Evolutionary conservation across 2,888 invertebrate genomes (phyloP), one percentile per base, ranked within the genome.

Genomic region (Dilophus febrilis): DNA sequence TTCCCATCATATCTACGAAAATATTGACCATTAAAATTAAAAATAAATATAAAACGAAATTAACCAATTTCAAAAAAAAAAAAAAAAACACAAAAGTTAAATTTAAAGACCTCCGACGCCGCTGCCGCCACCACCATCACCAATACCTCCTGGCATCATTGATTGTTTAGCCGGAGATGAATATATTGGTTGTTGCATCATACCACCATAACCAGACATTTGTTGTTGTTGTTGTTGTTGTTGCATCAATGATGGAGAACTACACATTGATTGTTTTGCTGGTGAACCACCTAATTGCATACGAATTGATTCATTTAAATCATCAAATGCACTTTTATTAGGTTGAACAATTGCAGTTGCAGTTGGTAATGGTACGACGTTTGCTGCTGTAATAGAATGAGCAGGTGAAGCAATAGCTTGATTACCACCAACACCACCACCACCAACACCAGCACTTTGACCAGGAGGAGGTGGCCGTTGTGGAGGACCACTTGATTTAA

Each of bases 281-380:
- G 41, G 44, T 29, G 41, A 40, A 43, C 73, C 72, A 37, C 75
- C 76, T 51, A 77, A 67, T 37, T 74, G 73, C 68, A 73, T 71
- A 42, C 74, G 66, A 64, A 77, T 76, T 41, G 69, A 73, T 53
- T 76, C 74, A 53, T 76, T 76, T 47, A 77, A 67, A 51, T 76
- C 76, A 53, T 75, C 76, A 57, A 76, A 71, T 28, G 76, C 75
- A 49, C 72, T 74, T 52, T 74, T 75, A 37, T 70, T 68, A 16
- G 60, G 53, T 36, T 53, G 49, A 16, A 51, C 49, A 26, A 51
- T 50, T 43, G 53, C 55, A 44, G 51, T 51, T 45, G 51, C 51
- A 50, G 7, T 8, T 13, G 18, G 22, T n/a, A n/a, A n/a, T n/a
- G n/a, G 49, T 16, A 51, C 49, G 26, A 51, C 50, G 43, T 53